Percentiles rank a stretch among this genome's conserved stretches.
These are phyloP conservation scores for Lineus longissimus DNA, from an alignment of 1,140 invertebrate species.

Conservation along the genomic window DNA sequence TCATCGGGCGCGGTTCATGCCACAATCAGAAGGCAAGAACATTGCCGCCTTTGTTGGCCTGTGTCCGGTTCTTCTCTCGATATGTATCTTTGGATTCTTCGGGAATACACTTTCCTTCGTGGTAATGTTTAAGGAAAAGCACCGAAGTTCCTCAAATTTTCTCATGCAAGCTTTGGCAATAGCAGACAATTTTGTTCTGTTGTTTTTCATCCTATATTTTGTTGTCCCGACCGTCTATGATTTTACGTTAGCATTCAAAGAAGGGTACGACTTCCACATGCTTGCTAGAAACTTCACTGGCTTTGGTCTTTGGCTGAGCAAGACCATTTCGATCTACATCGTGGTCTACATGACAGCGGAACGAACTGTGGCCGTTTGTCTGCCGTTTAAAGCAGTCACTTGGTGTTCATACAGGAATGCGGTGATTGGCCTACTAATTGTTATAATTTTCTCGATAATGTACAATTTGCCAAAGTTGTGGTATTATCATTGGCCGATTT, in stretches of 20 bases:
- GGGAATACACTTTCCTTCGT: neutral
- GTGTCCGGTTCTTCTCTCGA: neutral
- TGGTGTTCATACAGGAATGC: neutral
- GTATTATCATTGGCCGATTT: neutral
- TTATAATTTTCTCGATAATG: neutral
- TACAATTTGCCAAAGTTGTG: neutral
- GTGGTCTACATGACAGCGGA: slow-evolving; percentile 1
- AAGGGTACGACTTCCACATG: neutral
- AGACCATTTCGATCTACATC: neutral
- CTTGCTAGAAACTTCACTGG: neutral
- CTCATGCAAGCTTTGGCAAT: neutral
- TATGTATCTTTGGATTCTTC: neutral
- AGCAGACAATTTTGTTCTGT: neutral
- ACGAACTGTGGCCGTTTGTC: neutral
- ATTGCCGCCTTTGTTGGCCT: neutral
- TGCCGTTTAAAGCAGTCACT: neutral
- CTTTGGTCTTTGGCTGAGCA: neutral
- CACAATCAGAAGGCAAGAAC: neutral
- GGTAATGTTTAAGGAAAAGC: neutral
- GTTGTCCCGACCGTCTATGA: neutral
- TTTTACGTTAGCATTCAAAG: neutral
- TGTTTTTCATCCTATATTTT: neutral
- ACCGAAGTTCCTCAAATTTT: neutral
- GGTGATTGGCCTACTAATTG: neutral
- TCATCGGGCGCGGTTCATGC: too few relatives aligned